Conservation (phyloP, 1,140 invertebrate genomes). For the Bombus sylvicola region DNA sequence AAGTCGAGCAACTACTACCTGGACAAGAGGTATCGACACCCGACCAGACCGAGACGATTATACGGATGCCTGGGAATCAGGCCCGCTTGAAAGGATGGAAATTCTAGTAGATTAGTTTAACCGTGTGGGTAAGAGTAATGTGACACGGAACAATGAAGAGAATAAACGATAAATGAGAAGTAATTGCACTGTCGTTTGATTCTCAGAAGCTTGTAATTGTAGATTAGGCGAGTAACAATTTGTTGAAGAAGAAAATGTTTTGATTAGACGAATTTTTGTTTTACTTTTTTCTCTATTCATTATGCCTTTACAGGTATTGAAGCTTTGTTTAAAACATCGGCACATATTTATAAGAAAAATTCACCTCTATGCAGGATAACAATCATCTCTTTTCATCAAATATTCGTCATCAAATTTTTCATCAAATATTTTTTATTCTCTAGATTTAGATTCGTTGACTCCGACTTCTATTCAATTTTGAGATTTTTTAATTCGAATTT, state of each 20-base stretch:
- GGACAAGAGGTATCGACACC: constrained; percentile 85
- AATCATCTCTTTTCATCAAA: neutral
- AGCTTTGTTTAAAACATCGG: neutral
- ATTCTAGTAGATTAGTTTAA: constrained; percentile 24
- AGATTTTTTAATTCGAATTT: neutral
- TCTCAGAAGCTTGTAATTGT: neutral
- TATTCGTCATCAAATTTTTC: neutral
- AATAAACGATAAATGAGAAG: constrained; percentile 25
- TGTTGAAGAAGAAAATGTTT: neutral
- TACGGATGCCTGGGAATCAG: constrained; percentile 59
- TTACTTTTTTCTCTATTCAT: neutral
- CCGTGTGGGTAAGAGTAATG: constrained; percentile 41
- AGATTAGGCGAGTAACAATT: neutral
- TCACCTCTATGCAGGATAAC: neutral
- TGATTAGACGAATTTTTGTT: neutral
- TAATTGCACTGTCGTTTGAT: constrained; percentile 18
- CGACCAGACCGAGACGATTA: constrained; percentile 49
- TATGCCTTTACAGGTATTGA: neutral
- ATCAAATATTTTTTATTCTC: neutral
- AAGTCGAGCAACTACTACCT: constrained; percentile 84
- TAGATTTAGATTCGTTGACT: neutral
- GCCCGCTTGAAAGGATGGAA: constrained; percentile 12
- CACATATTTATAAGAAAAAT: neutral
- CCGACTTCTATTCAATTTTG: neutral
- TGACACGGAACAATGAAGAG: constrained; percentile 28